phyloP scores from a whole-genome alignment of 2,888 invertebrate species.

The Tipula unca region DNA sequence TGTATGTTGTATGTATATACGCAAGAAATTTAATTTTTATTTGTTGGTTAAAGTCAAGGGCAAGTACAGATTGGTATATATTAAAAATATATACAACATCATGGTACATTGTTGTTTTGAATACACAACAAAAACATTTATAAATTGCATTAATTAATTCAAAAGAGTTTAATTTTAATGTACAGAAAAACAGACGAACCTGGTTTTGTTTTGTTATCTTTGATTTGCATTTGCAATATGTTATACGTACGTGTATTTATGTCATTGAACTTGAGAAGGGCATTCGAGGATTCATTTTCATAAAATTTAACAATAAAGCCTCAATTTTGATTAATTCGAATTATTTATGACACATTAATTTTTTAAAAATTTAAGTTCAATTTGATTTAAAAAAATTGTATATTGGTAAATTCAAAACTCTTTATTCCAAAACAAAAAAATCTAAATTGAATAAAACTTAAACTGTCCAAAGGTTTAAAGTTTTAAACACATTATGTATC shows the following conservation, averaged over 20 bases:
- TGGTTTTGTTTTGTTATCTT: background rate
- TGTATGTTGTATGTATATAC: background rate
- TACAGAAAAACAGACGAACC: background rate
- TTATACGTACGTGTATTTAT: background rate
- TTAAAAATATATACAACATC: background rate
- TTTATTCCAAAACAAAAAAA: too few species aligned
- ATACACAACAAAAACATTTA: background rate
- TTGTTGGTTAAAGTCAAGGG: constrained; percentile 14
- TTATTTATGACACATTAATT: too few species aligned
- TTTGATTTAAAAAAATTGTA: too few species aligned
- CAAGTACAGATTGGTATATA: background rate
- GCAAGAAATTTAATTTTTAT: background rate
- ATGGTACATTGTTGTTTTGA: constrained; percentile 8
- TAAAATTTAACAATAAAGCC: background rate
- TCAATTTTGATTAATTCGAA: background rate
- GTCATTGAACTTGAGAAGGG: background rate
- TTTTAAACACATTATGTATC: too few species aligned
- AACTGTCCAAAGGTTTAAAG: too few species aligned
- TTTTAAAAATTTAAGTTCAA: too few species aligned
- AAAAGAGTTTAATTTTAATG: background rate
- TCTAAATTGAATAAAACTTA: too few species aligned
- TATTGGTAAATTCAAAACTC: too few species aligned
- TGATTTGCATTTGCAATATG: background rate
- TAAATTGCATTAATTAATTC: constrained; percentile 8
- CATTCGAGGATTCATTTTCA: background rate